phyloP scores from a whole-genome alignment of 1,140 invertebrate genomes.

The Orchestia grillus region DNA sequence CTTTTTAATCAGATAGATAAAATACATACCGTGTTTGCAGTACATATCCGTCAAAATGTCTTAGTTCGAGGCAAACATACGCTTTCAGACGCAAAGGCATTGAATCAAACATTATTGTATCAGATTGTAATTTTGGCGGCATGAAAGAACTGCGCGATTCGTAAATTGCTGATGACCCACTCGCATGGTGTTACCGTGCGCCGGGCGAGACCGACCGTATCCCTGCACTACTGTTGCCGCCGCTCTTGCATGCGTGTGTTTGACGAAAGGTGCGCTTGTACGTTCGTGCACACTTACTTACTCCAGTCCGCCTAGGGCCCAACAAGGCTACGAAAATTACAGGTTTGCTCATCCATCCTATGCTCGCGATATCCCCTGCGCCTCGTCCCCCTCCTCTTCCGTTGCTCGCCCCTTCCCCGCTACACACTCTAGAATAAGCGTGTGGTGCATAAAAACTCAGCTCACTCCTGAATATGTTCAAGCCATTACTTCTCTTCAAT shows the following conservation, averaged over 20 bases:
- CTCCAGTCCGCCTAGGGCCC: slow-evolving; percentile 27
- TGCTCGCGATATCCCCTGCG: neutral
- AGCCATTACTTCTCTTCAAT: too few species aligned
- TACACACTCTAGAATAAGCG: neutral
- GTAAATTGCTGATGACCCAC: neutral
- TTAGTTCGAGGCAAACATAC: neutral
- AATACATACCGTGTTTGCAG: too few species aligned
- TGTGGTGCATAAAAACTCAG: neutral
- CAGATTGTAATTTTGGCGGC: neutral
- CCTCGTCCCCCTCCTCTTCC: neutral
- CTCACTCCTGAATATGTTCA: too few species aligned
- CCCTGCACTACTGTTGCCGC: neutral
- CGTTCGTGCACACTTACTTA: slow-evolving; percentile 43
- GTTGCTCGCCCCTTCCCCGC: neutral
- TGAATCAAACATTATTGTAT: neutral
- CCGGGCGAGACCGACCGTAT: neutral
- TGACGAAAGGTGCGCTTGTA: slow-evolving; percentile 53
- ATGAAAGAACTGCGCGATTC: neutral
- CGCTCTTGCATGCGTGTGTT: slow-evolving; percentile 23
- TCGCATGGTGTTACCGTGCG: neutral
- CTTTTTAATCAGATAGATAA: too few species aligned
- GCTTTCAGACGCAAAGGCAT: neutral
- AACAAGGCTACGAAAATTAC: slow-evolving; percentile 53
- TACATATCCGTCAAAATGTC: too few species aligned
- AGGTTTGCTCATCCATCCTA: slow-evolving; percentile 56